Percentiles rank a stretch among this genome's conserved stretches.
Evolutionary conservation across 2,113 vertebrate genomes (phyloP).

Genomic region (Rhagologus leucostigma): DNA sequence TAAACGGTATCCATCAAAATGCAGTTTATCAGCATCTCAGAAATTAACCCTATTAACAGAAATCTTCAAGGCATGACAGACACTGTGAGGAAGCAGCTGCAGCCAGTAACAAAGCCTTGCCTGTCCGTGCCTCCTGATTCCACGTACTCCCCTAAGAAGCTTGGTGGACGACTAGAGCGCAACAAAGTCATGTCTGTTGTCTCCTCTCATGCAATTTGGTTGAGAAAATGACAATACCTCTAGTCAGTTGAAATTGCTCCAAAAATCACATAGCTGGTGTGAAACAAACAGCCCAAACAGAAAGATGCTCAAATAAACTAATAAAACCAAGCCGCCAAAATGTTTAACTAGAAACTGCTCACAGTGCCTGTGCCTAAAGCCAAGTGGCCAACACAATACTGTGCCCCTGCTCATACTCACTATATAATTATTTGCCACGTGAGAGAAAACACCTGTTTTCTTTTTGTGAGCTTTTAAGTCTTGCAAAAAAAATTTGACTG

Average conservation of each 20-base stretch:
- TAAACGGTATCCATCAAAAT: slow-evolving; percentile 25
- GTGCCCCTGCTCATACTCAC: background rate
- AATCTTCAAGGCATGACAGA: slow-evolving; percentile 18
- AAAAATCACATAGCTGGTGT: slow-evolving; percentile 7
- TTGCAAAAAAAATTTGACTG: background rate
- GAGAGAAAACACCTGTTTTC: background rate
- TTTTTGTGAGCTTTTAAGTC: background rate
- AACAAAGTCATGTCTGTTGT: background rate
- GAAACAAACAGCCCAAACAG: slow-evolving; percentile 19
- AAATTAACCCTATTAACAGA: slow-evolving; percentile 19
- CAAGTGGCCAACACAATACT: background rate
- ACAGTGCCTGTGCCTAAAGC: background rate
- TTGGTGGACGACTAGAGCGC: background rate
- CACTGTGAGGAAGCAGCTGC: background rate
- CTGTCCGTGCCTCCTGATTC: background rate
- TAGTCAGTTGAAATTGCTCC: slow-evolving; percentile 10
- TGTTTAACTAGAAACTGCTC: background rate
- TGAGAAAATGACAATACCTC: slow-evolving; percentile 6
- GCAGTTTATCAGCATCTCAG: background rate
- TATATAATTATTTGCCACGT: background rate
- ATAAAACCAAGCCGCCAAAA: background rate
- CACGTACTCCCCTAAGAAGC: background rate
- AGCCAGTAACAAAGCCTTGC: background rate
- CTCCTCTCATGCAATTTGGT: background rate
- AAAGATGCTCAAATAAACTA: slow-evolving; percentile 21